A percentile compares a stretch with the other conserved stretches of the same genome.
These are phyloP conservation scores for Fregetta grallaria DNA, from an alignment of 2,113 vertebrate species.

Conservation along the genomic window DNA sequence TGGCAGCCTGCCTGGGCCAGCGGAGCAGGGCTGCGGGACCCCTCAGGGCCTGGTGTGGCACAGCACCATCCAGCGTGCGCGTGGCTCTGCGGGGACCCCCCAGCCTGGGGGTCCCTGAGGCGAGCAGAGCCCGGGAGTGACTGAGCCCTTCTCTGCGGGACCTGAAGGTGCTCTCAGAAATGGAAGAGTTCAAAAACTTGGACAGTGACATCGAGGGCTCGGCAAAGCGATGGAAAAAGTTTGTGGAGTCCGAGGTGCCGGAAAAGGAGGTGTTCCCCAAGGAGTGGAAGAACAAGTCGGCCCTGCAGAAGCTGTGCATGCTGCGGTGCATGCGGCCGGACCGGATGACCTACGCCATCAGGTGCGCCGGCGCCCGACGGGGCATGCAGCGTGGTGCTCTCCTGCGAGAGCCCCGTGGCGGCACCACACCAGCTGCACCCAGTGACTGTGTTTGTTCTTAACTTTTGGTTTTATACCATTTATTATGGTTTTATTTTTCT, in stretches of 20 bases:
- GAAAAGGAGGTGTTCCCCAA: constrained; percentile 77
- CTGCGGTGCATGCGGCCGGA: constrained; percentile 76
- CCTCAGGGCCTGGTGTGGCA: background rate
- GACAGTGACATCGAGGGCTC: constrained; percentile 76
- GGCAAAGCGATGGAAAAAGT: constrained; percentile 76
- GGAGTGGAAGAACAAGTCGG: constrained; percentile 77
- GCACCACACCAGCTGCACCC: fast-evolving
- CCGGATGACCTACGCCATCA: constrained; percentile 78
- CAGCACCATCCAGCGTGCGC: fast-evolving
- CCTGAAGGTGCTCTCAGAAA: constrained; percentile 73
- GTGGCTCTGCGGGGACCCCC: fast-evolving
- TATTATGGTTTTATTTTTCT: fast-evolving
- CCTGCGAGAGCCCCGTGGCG: fast-evolving
- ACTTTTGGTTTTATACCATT: too few relatives aligned
- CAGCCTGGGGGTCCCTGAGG: background rate
- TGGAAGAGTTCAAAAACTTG: constrained; percentile 77
- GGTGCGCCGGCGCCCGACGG: background rate
- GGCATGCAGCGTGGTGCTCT: fast-evolving
- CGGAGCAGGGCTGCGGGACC: background rate
- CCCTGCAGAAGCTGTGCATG: constrained; percentile 78
- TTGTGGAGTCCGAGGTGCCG: constrained; percentile 73
- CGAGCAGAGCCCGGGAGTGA: background rate
- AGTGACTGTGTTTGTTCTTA: fast-evolving
- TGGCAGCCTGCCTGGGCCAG: background rate
- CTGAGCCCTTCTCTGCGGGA: background rate